These are phyloP conservation scores for Spilarctia lutea DNA, from an alignment of 2,888 invertebrate species.

Conservation along the genomic window DNA sequence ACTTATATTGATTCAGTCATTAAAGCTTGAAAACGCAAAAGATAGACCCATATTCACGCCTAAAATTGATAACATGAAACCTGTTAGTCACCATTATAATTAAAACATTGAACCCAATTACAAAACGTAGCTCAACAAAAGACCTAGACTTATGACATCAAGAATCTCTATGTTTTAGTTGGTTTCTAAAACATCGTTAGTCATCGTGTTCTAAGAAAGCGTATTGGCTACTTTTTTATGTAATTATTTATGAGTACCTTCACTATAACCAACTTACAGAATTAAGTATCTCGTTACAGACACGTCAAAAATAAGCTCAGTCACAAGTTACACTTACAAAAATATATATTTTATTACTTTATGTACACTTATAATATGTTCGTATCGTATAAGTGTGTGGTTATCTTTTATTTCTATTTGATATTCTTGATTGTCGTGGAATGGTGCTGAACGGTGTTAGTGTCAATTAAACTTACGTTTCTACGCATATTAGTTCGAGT, in stretches of 20 bases:
- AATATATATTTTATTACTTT: neutral
- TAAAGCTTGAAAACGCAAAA: too few species aligned
- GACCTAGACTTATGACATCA: neutral
- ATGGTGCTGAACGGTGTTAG: too few species aligned
- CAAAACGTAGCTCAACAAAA: neutral
- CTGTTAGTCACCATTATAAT: neutral
- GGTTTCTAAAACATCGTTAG: neutral
- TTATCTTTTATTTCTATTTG: too few species aligned
- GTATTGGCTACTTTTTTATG: neutral
- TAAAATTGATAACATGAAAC: neutral
- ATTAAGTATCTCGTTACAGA: too few species aligned
- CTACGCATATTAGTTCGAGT: too few species aligned
- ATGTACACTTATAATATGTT: neutral
- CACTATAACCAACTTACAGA: neutral
- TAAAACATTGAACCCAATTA: neutral
- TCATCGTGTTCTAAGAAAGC: neutral
- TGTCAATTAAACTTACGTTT: too few species aligned
- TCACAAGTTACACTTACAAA: too few species aligned
- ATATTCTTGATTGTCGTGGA: too few species aligned
- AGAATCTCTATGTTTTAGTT: neutral
- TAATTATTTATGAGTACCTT: neutral
- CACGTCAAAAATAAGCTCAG: too few species aligned
- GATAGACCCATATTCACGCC: neutral
- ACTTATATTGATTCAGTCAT: neutral
- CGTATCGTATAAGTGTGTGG: too few species aligned